Evolutionary conservation across 2,888 invertebrate species (phyloP).

Genomic region (Platycheirus rosarum): DNA sequence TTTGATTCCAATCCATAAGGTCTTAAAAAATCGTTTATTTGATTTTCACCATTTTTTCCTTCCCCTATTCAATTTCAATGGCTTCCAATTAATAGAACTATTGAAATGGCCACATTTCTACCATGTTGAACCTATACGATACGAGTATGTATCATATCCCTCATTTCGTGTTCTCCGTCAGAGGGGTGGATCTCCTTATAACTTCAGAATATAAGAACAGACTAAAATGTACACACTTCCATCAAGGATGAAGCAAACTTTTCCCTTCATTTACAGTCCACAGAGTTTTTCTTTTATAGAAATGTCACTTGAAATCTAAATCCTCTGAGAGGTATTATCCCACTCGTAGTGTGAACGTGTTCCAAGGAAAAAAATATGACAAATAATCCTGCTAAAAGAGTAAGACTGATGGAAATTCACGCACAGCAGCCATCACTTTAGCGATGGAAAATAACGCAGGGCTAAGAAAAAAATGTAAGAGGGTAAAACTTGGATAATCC

Average conservation of each 20-base stretch:
- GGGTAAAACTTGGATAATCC: constrained; percentile 48
- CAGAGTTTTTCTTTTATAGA: constrained; percentile 68
- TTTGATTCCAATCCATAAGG: no score
- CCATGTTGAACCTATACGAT: constrained; percentile 25
- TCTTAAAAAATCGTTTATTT: no score
- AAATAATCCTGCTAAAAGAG: constrained; percentile 54
- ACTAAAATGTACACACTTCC: constrained; percentile 7
- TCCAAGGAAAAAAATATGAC: constrained; percentile 68
- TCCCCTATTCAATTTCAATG: constrained; percentile 43
- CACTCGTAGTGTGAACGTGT: constrained; percentile 69
- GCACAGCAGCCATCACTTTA: constrained; percentile 64
- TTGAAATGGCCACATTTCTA: constrained; percentile 47
- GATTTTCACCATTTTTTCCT: constrained; percentile 55
- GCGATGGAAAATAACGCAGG: constrained; percentile 13
- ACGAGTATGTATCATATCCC: no score
- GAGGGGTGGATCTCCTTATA: constrained; percentile 39
- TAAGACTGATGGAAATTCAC: constrained; percentile 65
- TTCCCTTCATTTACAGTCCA: constrained; percentile 65
- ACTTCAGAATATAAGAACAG: constrained; percentile 27
- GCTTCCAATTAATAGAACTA: constrained; percentile 52
- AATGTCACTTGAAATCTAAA: constrained; percentile 73
- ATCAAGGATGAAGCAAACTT: constrained; percentile 35
- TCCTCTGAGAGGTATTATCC: constrained; percentile 73
- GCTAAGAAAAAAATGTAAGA: constrained; percentile 12
- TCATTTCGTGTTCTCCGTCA: no score